A percentile compares a stretch with the other conserved stretches of the same genome.
These are phyloP conservation scores for Lordiphosa clarofinis DNA, from an alignment of 1,140 invertebrate species.

Conservation along the genomic window DNA sequence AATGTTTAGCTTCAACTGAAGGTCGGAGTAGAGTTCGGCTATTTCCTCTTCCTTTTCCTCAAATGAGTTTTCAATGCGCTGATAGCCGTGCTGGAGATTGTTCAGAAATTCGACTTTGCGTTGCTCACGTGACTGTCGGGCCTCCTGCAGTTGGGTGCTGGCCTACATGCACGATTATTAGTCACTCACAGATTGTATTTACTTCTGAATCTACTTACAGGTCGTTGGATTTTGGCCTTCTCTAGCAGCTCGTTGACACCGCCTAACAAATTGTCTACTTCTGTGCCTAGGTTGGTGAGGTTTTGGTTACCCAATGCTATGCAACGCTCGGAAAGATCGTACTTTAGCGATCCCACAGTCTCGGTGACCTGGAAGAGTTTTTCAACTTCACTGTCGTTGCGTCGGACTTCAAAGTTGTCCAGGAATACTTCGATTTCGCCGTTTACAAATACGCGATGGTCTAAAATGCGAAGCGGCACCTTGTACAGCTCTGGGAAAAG, in stretches of 20 bases:
- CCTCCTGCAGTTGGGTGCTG: conserved; percentile 81
- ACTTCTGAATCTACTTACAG: conserved; percentile 29
- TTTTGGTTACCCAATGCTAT: conserved; percentile 67
- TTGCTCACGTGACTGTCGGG: conserved; percentile 82
- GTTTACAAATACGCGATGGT: conserved; percentile 90
- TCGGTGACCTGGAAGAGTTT: conserved; percentile 88
- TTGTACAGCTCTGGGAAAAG: conserved; percentile 85
- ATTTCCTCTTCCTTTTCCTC: conserved; percentile 89
- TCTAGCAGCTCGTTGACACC: conserved; percentile 47
- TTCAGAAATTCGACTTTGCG: conserved; percentile 88
- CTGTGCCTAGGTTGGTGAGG: conserved; percentile 37
- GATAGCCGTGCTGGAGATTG: conserved; percentile 87
- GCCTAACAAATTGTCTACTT: conserved; percentile 47
- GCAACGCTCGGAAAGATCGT: conserved; percentile 62
- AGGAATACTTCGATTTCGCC: conserved; percentile 91
- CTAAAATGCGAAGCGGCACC: conserved; percentile 90
- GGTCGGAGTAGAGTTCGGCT: conserved; percentile 86
- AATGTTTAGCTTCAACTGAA: conserved; percentile 87
- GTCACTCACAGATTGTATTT: neutral
- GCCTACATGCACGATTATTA: conserved; percentile 50
- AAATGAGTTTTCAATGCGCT: conserved; percentile 88
- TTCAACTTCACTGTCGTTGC: conserved; percentile 89
- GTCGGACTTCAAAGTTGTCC: conserved; percentile 89
- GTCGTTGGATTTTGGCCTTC: conserved; percentile 51
- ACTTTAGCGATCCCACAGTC: conserved; percentile 88